A percentile compares a stretch with the other conserved stretches of the same genome.
These are phyloP conservation scores for Muschampia plurimacula DNA, from an alignment of 2,888 invertebrate species.

Conservation along the genomic window DNA sequence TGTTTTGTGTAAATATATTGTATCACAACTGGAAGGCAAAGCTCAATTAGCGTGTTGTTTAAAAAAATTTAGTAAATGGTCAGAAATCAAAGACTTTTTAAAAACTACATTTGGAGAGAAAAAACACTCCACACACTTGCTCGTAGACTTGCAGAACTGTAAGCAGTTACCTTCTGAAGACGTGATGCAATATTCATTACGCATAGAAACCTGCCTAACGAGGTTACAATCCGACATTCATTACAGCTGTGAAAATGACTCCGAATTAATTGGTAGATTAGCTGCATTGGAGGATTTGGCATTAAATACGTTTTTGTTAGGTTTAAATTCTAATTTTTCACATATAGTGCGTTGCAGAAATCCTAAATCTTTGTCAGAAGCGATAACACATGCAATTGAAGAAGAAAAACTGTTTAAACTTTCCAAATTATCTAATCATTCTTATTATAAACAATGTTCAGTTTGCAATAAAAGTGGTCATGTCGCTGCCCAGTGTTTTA, in stretches of 20 bases:
- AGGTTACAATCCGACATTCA: conserved; percentile 31
- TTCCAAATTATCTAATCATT: background rate
- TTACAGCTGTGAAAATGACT: background rate
- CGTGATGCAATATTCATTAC: conserved; percentile 27
- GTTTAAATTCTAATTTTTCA: conserved; percentile 23
- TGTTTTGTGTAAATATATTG: conserved; percentile 31
- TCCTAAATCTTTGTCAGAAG: background rate
- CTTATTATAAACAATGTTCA: background rate
- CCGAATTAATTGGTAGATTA: conserved; percentile 12
- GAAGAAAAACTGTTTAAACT: background rate
- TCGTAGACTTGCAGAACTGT: conserved; percentile 32
- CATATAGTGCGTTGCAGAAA: background rate
- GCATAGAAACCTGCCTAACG: conserved; percentile 20
- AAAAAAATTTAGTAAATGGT: conserved; percentile 37
- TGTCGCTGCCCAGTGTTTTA: background rate
- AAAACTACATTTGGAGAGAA: conserved; percentile 38
- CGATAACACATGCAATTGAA: background rate
- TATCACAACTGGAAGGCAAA: conserved; percentile 38
- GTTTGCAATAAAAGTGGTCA: background rate
- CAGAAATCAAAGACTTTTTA: conserved; percentile 36
- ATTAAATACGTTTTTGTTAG: conserved; percentile 37
- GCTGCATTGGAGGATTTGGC: conserved; percentile 38
- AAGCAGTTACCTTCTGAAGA: conserved; percentile 23
- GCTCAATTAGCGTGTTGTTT: conserved; percentile 37
- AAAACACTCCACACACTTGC: conserved; percentile 37